These are phyloP conservation scores for Belonocnema kinseyi DNA, from an alignment of 1,140 invertebrate genomes.

Conservation along the genomic window DNA sequence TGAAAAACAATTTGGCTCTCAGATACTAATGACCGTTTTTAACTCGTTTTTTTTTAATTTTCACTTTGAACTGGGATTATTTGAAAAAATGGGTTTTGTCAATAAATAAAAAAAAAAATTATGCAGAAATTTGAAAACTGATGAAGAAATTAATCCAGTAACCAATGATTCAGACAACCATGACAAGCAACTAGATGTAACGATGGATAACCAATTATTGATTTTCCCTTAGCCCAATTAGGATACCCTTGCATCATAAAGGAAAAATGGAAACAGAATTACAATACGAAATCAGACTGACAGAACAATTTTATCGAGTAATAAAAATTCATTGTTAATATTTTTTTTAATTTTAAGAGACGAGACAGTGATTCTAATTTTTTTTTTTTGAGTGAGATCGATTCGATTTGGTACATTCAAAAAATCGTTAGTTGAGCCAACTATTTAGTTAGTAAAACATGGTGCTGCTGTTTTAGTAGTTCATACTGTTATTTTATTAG, in stretches of 20 bases:
- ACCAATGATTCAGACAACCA: slow-evolving; percentile 4
- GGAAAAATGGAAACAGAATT: background rate
- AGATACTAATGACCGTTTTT: too few relatives aligned
- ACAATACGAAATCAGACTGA: background rate
- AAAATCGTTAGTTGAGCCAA: too few relatives aligned
- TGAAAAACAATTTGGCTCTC: too few relatives aligned
- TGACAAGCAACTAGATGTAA: slow-evolving; percentile 31
- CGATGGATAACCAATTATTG: slow-evolving; percentile 44
- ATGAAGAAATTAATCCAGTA: slow-evolving; percentile 40
- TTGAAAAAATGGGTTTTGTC: background rate
- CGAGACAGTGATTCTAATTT: too few relatives aligned
- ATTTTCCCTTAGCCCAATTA: slow-evolving; percentile 37
- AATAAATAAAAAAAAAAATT: slow-evolving; percentile 8
- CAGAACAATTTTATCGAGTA: background rate
- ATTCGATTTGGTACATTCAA: too few relatives aligned
- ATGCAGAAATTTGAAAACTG: slow-evolving; percentile 32
- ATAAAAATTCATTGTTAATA: too few relatives aligned
- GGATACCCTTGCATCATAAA: background rate
- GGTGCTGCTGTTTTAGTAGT: too few relatives aligned
- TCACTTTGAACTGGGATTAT: background rate
- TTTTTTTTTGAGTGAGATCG: too few relatives aligned
- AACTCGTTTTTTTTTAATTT: too few relatives aligned
- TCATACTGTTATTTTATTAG: too few relatives aligned
- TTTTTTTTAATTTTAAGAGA: too few relatives aligned
- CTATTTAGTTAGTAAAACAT: too few relatives aligned